These are phyloP conservation scores for Perizoma affinitatum DNA, from an alignment of 2,888 invertebrate species.

Conservation along the genomic window DNA sequence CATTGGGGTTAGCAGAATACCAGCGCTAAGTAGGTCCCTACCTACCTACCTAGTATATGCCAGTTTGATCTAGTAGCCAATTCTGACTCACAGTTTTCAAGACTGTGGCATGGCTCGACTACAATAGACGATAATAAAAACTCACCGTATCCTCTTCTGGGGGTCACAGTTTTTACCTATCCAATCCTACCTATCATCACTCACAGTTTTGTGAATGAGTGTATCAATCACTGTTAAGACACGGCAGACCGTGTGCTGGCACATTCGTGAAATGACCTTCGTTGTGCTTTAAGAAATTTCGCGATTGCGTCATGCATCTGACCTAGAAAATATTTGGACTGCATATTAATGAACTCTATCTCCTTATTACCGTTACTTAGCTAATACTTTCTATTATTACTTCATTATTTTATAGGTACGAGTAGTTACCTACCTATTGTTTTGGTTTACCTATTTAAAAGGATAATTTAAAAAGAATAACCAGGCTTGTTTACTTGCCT, in stretches of 20 bases:
- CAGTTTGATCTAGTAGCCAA: too few species aligned
- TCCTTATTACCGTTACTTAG: slow-evolving; percentile 6
- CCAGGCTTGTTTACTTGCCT: too few species aligned
- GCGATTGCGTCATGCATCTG: slow-evolving; percentile 27
- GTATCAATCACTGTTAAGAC: slow-evolving; percentile 22
- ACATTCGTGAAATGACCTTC: slow-evolving; percentile 16
- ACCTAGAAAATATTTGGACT: slow-evolving; percentile 17
- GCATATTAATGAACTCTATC: slow-evolving; percentile 6
- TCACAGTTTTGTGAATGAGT: slow-evolving; percentile 25
- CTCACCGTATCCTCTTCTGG: background rate
- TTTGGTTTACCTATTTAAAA: too few species aligned
- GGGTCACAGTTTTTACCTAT: slow-evolving; percentile 10
- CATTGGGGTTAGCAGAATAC: too few species aligned
- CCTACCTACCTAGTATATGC: too few species aligned
- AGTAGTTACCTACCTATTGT: too few species aligned
- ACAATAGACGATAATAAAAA: too few species aligned
- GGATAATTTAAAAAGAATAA: too few species aligned
- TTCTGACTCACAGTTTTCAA: too few species aligned
- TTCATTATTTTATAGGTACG: background rate
- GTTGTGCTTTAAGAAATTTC: slow-evolving; percentile 19
- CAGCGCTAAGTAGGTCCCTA: too few species aligned
- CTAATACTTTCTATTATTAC: slow-evolving; percentile 20
- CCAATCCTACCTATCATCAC: slow-evolving; percentile 13
- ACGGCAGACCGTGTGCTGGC: slow-evolving; percentile 19
- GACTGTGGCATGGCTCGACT: too few species aligned